These are phyloP conservation scores for Anthrax anthrax DNA, from an alignment of 2,888 invertebrate genomes.

Conservation along the genomic window DNA sequence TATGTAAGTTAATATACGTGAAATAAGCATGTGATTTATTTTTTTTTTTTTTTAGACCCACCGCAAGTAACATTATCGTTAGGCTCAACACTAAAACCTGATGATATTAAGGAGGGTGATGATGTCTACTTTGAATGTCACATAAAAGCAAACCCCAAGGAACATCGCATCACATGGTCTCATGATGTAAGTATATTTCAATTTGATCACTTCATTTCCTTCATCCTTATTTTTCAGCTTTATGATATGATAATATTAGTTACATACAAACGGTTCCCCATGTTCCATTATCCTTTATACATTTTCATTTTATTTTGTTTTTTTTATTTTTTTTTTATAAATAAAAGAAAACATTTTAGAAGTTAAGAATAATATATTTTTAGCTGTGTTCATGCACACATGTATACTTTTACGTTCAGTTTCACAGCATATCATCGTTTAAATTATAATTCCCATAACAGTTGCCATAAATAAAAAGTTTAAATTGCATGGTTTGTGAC, in stretches of 20 bases:
- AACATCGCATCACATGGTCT: conserved; percentile 62
- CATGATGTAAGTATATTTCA: conserved; percentile 49
- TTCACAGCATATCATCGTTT: conserved; percentile 10
- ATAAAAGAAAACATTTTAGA: no score
- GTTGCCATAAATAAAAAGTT: conserved; percentile 4
- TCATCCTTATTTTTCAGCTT: no score
- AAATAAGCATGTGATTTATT: no score
- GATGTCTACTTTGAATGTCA: conserved; percentile 70
- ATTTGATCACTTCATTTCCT: not conserved
- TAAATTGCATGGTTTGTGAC: conserved; percentile 7
- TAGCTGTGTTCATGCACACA: no score
- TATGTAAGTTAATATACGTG: no score
- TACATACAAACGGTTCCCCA: no score
- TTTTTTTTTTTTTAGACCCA: conserved; percentile 40
- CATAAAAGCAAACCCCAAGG: conserved; percentile 59
- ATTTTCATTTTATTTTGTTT: no score
- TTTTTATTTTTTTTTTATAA: no score
- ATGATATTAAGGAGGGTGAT: conserved; percentile 65
- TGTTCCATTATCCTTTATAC: no score
- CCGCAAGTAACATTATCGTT: conserved; percentile 56
- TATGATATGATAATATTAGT: no score
- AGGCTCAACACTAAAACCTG: conserved; percentile 58
- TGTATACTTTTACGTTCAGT: not conserved
- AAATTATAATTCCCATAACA: conserved; percentile 9
- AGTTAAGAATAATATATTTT: no score